Base-by-base conservation (phyloP, 1,140 invertebrate genomes). In the Oppia nitens region DNA sequence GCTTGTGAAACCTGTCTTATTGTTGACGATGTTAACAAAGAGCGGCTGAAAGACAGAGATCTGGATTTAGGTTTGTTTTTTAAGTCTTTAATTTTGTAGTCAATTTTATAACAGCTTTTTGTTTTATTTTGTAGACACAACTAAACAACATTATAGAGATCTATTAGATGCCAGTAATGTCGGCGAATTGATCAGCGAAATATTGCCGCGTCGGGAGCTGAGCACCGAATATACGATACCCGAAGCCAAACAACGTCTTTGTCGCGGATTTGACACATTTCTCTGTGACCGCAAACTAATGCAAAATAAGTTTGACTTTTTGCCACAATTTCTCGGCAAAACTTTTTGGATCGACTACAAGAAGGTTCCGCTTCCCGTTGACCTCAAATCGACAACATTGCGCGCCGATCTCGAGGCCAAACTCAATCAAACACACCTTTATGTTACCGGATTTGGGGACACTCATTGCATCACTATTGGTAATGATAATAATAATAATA, bases 311-410 rank as follows among this genome's bases (percentile, higher is more conserved):
- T 26, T 48, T 23, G 17, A 17, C 9, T 57, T 49, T 40, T 27
- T 57, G 23, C 6, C 23, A 6, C 56, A 25, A 17, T 57, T 57
- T 27, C 14, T 57, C 17, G 56, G 56, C 47, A 57, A 57, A 57
- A 47, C 56, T 17, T 57, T 57, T 45, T 57, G 56, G 56, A 29
- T 57, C 24, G 56, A 57, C 48, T 4, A 49, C 25, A 57, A 50
- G 50, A 57, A 57, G 25, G 56, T 57, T 17, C 56, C 56, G 14
- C 1, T 57, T 4, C 9, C 27, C 17, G 23, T 56, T 47, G 55
- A 56, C 26, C 23, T 57, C 14, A 50, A n/a, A 21, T 17, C 6
- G 27, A 24, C 11, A n/a, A 14, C 48, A n/a, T 47, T 57, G 12
- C 9, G 24, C n/a, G 6, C 21, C 50, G 45, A 57, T 2, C 27